Evolutionary conservation across 1,140 invertebrate species (phyloP).

Genomic region (Aphaenogaster ashmeadi): DNA sequence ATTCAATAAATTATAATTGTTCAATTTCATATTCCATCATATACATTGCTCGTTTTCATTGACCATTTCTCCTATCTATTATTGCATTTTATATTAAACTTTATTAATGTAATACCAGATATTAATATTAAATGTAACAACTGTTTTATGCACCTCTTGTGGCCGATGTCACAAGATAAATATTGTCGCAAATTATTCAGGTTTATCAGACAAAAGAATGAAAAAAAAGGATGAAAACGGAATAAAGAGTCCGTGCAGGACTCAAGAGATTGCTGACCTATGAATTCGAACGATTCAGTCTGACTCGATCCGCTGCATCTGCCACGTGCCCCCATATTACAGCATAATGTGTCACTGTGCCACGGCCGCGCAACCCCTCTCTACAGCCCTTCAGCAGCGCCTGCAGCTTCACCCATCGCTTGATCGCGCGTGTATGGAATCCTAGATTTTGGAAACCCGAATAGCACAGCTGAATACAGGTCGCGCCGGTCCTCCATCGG

Average conservation of each 20-base stretch:
- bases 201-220: neutral
- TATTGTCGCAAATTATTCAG: neutral
- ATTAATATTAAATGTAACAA: neutral
- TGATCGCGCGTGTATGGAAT: constrained; percentile 78
- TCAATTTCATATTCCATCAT: no score
- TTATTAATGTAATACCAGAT: neutral
- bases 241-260: constrained; percentile 15
- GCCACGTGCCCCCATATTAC: constrained; percentile 85
- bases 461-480: constrained; percentile 84
- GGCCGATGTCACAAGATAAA: neutral
- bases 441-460: constrained; percentile 85
- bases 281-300: constrained; percentile 67
- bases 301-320: constrained; percentile 82
- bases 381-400: constrained; percentile 71
- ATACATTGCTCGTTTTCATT: no score
- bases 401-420: constrained; percentile 68
- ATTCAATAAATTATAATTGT: no score
- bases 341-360: constrained; percentile 86
- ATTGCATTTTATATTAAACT: neutral
- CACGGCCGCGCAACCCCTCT: constrained; percentile 73
- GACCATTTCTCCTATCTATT: neutral
- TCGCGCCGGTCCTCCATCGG: constrained; percentile 68
- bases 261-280: constrained; percentile 50
- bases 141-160: neutral
- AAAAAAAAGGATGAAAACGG: constrained; percentile 13